Evolutionary conservation across 2,113 vertebrate genomes (phyloP).

Genomic region (Gracilinanus agilis): DNA sequence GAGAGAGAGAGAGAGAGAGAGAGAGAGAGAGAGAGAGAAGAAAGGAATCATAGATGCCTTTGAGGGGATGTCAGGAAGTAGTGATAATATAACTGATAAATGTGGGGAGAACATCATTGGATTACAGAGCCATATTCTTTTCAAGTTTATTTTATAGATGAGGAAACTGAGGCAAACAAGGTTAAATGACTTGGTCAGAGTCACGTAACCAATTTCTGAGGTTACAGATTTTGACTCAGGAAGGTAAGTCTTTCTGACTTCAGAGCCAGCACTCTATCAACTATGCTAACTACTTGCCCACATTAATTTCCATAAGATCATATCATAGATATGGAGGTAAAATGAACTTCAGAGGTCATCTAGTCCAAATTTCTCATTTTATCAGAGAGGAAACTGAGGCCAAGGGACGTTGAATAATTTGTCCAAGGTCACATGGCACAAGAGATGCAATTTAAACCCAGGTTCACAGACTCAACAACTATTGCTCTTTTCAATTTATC

Average conservation of each 20-base stretch:
- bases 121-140: too few species aligned
- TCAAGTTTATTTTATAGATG: too few species aligned
- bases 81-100: neutral
- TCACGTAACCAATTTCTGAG: too few species aligned
- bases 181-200: too few species aligned
- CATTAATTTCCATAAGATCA: too few species aligned
- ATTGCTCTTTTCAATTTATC: neutral
- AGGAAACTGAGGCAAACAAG: too few species aligned
- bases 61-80: neutral
- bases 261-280: too few species aligned
- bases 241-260: too few species aligned
- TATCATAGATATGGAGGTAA: neutral
- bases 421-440: neutral
- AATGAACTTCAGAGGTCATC: neutral
- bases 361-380: neutral
- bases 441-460: neutral
- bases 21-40: too few species aligned
- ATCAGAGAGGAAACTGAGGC: neutral
- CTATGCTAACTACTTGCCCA: too few species aligned
- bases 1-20: too few species aligned
- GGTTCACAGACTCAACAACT: neutral
- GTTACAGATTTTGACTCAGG: too few species aligned
- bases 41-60: neutral
- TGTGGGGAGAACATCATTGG: neutral
- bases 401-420: neutral